Percentiles rank a stretch among this genome's conserved stretches.
These are phyloP conservation scores for Dryobotodes eremita DNA, from an alignment of 2,888 invertebrate genomes.

Conservation along the genomic window DNA sequence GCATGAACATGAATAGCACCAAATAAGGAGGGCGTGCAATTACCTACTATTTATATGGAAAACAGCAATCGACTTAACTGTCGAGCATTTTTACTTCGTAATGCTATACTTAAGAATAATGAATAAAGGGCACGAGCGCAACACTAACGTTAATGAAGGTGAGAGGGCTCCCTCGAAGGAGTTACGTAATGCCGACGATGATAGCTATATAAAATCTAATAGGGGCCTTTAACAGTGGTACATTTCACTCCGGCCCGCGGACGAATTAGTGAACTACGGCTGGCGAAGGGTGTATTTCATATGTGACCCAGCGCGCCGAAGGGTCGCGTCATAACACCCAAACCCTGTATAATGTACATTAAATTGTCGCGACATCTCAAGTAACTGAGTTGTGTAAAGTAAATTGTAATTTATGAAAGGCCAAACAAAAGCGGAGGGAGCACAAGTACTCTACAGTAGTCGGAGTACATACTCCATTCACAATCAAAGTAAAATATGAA, in stretches of 20 bases:
- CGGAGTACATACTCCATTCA: conserved; percentile 15
- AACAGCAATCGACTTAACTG: conserved; percentile 80
- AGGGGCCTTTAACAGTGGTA: conserved; percentile 80
- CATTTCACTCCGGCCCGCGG: conserved; percentile 64
- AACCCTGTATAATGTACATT: conserved; percentile 69
- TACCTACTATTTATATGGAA: conserved; percentile 74
- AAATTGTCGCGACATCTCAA: conserved; percentile 69
- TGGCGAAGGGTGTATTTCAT: conserved; percentile 61
- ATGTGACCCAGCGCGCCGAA: conserved; percentile 67
- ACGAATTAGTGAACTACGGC: conserved; percentile 65
- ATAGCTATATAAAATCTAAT: conserved; percentile 88
- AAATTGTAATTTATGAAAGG: conserved; percentile 63
- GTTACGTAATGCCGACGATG: conserved; percentile 82
- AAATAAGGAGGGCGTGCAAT: conserved; percentile 68
- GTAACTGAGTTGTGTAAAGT: conserved; percentile 65
- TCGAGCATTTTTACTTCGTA: conserved; percentile 81
- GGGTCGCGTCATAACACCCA: conserved; percentile 68
- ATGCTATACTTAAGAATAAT: conserved; percentile 84
- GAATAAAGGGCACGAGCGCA: conserved; percentile 77
- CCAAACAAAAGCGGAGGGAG: conserved; percentile 39
- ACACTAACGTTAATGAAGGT: conserved; percentile 85
- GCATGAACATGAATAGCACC: conserved; percentile 64
- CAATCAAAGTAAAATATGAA: conserved; percentile 45
- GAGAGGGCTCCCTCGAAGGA: conserved; percentile 80
- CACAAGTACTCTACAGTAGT: conserved; percentile 15